phyloP scores from a whole-genome alignment of 2,797 vertebrate genomes.

The Lutjanus campechanus region DNA sequence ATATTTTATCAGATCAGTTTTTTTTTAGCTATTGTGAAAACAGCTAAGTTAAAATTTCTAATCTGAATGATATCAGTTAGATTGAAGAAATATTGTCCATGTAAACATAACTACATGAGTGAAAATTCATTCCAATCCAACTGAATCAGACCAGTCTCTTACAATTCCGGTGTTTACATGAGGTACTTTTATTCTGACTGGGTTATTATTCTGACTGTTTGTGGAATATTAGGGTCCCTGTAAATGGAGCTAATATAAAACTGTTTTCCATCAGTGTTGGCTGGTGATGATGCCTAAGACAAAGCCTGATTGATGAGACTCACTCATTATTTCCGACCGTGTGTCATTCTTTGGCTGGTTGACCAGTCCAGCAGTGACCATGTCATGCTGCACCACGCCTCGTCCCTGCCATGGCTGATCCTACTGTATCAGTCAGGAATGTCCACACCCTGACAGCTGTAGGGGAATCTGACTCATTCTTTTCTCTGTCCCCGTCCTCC shows the following conservation, averaged over 20 bases:
- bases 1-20: too few relatives aligned
- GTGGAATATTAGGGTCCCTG: too few relatives aligned
- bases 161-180: too few relatives aligned
- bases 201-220: too few relatives aligned
- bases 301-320: slow-evolving; percentile 31
- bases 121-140: too few relatives aligned
- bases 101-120: too few relatives aligned
- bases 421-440: slow-evolving; percentile 69
- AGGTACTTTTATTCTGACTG: too few relatives aligned
- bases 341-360: slow-evolving; percentile 44
- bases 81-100: too few relatives aligned
- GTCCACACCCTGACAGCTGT: slow-evolving; percentile 78
- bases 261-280: slow-evolving; percentile 17
- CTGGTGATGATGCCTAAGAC: slow-evolving; percentile 37
- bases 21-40: too few relatives aligned
- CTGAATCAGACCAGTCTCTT: too few relatives aligned
- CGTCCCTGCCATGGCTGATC: slow-evolving; percentile 59
- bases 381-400: slow-evolving; percentile 18
- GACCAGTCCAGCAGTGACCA: slow-evolving; percentile 49
- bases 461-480: slow-evolving; percentile 72
- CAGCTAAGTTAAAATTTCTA: too few relatives aligned
- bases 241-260: background rate
- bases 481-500: slow-evolving; percentile 48
- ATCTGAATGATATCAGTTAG: too few relatives aligned
- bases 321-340: slow-evolving; percentile 49